Evolutionary conservation across 2,888 invertebrate species (phyloP).

Genomic region (Epirrhoe alternata): DNA sequence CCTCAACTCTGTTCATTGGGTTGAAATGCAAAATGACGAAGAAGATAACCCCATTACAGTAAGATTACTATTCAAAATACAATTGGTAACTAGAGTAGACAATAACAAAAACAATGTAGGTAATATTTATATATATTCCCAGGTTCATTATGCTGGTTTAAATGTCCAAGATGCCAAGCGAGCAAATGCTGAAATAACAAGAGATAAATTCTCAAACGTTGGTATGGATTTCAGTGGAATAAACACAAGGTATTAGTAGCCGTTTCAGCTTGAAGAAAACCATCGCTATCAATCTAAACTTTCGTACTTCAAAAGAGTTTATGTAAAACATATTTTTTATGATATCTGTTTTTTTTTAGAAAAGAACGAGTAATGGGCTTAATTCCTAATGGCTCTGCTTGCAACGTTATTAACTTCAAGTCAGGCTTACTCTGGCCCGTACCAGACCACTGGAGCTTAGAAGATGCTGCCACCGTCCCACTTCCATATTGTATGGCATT

Average conservation of each 20-base stretch:
- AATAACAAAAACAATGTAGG: neutral
- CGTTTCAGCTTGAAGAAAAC: too few species aligned
- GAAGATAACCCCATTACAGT: conserved; percentile 36
- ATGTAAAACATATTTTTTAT: conserved; percentile 18
- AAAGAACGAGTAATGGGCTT: conserved; percentile 87
- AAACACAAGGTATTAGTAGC: conserved; percentile 54
- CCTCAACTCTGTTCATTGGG: conserved; percentile 50
- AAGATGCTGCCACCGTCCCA: conserved; percentile 91
- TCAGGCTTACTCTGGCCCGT: conserved; percentile 86
- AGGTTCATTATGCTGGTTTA: conserved; percentile 58
- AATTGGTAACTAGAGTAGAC: neutral
- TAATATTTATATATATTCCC: conserved; percentile 16
- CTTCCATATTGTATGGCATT: conserved; percentile 88
- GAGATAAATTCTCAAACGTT: conserved; percentile 37
- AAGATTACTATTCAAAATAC: conserved; percentile 1
- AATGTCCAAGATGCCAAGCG: conserved; percentile 52
- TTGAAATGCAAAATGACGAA: conserved; percentile 35
- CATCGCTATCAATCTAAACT: too few species aligned
- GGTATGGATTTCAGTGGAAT: conserved; percentile 73
- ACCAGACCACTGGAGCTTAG: conserved; percentile 88
- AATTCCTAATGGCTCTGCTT: conserved; percentile 77
- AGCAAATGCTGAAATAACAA: conserved; percentile 50
- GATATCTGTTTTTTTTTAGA: conserved; percentile 46
- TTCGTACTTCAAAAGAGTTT: too few species aligned
- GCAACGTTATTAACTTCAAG: conserved; percentile 80